Evolutionary conservation across 2,888 invertebrate genomes (phyloP).

Genomic region (Diarsia brunnea): DNA sequence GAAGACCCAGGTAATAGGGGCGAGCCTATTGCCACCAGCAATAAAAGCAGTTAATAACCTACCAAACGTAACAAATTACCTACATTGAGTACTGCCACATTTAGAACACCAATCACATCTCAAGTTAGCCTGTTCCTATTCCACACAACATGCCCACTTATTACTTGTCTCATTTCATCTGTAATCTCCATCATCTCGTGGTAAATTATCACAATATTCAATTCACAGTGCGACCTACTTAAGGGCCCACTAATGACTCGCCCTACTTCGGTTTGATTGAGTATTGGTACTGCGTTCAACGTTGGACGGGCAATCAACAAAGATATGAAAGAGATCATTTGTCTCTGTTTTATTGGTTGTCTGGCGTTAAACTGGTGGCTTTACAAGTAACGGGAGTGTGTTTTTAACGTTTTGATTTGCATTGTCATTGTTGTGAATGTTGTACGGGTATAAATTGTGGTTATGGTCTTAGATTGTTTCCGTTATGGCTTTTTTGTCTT

Average conservation of each 20-base stretch:
- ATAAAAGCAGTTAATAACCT: conserved; percentile 18
- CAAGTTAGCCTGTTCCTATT: conserved; percentile 39
- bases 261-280: conserved; percentile 74
- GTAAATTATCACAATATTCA: conserved; percentile 68
- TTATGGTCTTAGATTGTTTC: conserved; percentile 4
- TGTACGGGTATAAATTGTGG: conserved; percentile 7
- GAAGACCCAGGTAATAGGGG: too few relatives aligned
- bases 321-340: conserved; percentile 78
- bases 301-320: conserved; percentile 77
- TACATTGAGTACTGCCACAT: conserved; percentile 27
- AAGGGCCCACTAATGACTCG: conserved; percentile 74
- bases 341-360: conserved; percentile 80
- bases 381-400: conserved; percentile 70
- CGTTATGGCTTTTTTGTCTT: background rate
- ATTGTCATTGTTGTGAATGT: conserved; percentile 53
- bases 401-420: conserved; percentile 60
- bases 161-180: conserved; percentile 60
- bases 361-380: conserved; percentile 67
- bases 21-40: background rate
- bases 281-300: conserved; percentile 67
- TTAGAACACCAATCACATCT: conserved; percentile 48
- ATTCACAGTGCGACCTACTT: conserved; percentile 70
- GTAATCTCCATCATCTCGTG: conserved; percentile 57
- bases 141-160: conserved; percentile 52
- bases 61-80: conserved; percentile 21